Conservation (phyloP, 2,888 invertebrate genomes). For the Eupithecia exiguata region DNA sequence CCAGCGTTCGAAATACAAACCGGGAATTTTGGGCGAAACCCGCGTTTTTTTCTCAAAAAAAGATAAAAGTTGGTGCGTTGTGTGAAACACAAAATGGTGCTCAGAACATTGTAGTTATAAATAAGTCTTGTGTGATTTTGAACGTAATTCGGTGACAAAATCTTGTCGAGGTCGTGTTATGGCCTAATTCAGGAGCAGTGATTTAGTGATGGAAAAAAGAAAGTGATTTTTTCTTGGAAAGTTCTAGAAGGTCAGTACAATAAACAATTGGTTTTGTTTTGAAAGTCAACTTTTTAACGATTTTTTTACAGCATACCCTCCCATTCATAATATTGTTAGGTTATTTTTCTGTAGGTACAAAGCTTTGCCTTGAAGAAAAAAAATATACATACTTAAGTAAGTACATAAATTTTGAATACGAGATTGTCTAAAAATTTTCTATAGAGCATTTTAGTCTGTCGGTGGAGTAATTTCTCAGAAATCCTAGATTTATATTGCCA, state of each 20-base stretch:
- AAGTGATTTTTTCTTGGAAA: slow-evolving; percentile 46
- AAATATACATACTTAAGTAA: no score
- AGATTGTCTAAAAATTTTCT: no score
- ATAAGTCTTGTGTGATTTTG: slow-evolving; percentile 62
- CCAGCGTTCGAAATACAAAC: slow-evolving; percentile 33
- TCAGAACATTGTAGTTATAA: slow-evolving; percentile 63
- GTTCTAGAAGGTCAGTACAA: slow-evolving; percentile 17
- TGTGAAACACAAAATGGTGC: slow-evolving; percentile 30
- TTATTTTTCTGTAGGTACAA: background rate
- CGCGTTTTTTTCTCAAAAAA: slow-evolving; percentile 36
- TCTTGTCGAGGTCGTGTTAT: slow-evolving; percentile 51
- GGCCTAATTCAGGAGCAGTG: slow-evolving; percentile 46
- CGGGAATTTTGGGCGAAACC: slow-evolving; percentile 42
- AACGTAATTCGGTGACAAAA: slow-evolving; percentile 69
- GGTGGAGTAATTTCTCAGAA: no score
- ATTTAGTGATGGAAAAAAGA: slow-evolving; percentile 60
- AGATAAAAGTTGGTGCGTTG: slow-evolving; percentile 4
- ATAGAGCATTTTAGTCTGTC: no score
- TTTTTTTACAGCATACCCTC: background rate
- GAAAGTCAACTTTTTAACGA: background rate
- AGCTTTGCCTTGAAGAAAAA: background rate
- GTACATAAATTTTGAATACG: no score
- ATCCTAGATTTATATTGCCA: no score
- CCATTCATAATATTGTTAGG: background rate
- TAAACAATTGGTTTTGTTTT: background rate